A percentile compares a stretch with the other conserved stretches of the same genome.
Conservation (phyloP, 2,797 vertebrate species). For the Bucorvus abyssinicus region DNA sequence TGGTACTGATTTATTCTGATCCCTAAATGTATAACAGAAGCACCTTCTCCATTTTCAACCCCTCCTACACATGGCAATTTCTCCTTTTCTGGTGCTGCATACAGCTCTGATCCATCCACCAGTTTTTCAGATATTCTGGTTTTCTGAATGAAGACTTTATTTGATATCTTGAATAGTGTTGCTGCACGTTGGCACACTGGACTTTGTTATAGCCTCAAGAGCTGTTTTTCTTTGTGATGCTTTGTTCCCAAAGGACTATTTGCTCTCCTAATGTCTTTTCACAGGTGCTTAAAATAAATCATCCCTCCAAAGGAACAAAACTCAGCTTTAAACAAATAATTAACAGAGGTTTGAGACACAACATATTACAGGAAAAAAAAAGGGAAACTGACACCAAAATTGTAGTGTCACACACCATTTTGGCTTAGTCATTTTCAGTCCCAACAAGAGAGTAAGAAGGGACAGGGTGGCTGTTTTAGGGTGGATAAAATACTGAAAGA, state of each 20-base stretch:
- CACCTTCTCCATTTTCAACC: not conserved
- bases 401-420: not conserved
- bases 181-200: not conserved
- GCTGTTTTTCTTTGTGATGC: not conserved
- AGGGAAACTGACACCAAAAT: not conserved
- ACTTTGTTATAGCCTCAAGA: not conserved
- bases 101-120: not conserved
- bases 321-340: not conserved
- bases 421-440: not conserved
- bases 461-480: not conserved
- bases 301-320: not conserved
- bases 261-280: constrained; percentile 12
- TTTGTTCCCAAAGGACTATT: constrained; percentile 20
- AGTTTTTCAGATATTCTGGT: not conserved
- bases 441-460: not conserved
- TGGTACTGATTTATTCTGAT: not conserved
- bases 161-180: not conserved
- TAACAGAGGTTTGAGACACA: not conserved
- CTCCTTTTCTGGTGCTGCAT: not conserved
- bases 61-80: not conserved
- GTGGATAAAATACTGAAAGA: not conserved
- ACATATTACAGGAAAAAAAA: not conserved
- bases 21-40: not conserved
- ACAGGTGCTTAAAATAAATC: constrained; percentile 26
- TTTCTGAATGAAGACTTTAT: not conserved